Conservation (phyloP, 2,888 invertebrate species). For the Electrophaes corylata region DNA sequence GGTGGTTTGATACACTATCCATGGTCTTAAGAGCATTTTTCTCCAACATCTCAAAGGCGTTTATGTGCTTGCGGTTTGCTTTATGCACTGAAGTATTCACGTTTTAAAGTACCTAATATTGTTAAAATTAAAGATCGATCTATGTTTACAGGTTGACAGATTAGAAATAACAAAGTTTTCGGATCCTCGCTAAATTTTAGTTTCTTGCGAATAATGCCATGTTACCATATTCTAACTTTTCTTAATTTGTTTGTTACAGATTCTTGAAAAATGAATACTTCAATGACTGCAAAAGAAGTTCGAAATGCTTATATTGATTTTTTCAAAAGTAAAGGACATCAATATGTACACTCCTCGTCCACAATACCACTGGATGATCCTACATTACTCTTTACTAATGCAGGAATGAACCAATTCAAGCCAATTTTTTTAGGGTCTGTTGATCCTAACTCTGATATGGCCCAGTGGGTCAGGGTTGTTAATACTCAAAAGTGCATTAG, state of each 20-base stretch:
- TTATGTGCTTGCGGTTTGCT: too few species aligned
- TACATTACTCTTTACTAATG: slow-evolving; percentile 98
- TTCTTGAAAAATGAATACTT: slow-evolving; percentile 76
- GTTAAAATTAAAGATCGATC: too few species aligned
- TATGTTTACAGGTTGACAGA: too few species aligned
- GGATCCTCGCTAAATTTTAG: too few species aligned
- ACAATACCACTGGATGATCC: slow-evolving; percentile 99
- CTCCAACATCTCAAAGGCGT: too few species aligned
- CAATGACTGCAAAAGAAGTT: slow-evolving; percentile 90
- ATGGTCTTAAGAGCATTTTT: too few species aligned
- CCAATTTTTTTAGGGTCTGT: slow-evolving; percentile 98
- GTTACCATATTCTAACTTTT: not conserved
- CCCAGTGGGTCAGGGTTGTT: slow-evolving; percentile 93
- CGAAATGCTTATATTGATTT: slow-evolving; percentile 95
- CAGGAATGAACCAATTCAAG: slow-evolving; percentile 99
- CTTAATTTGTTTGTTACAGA: slow-evolving; percentile 41
- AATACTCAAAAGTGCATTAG: slow-evolving; percentile 99
- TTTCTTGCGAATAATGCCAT: too few species aligned
- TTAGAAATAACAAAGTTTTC: too few species aligned
- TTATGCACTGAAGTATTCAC: too few species aligned
- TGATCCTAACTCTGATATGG: slow-evolving; percentile 98
- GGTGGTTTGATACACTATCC: too few species aligned
- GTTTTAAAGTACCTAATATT: too few species aligned
- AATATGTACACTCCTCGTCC: slow-evolving; percentile 98
- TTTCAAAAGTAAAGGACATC: slow-evolving; percentile 93